Evolutionary conservation across 2,113 vertebrate species (phyloP).

Genomic region (Clarias magur): DNA sequence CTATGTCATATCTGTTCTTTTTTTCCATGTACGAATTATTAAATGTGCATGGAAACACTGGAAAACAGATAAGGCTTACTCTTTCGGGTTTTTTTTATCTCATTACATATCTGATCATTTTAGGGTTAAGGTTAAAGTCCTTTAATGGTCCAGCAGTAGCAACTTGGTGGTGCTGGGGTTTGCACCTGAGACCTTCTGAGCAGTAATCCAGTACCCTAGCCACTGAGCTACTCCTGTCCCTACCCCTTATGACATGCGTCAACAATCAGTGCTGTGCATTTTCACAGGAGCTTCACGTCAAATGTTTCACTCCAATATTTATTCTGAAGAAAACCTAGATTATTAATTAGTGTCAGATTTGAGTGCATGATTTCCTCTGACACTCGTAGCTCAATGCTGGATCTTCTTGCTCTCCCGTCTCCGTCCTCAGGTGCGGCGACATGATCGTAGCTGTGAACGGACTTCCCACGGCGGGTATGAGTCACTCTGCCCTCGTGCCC

Average conservation of each 20-base stretch:
- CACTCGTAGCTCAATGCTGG: not conserved
- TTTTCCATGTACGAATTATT: not conserved
- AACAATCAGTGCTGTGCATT: not conserved
- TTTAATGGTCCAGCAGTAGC: no score
- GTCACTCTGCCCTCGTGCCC: conserved; percentile 93
- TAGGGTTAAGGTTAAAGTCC: no score
- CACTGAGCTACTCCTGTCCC: no score
- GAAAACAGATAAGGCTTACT: not conserved
- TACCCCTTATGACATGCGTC: no score
- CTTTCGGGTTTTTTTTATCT: no score
- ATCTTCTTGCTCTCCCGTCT: conserved; percentile 2
- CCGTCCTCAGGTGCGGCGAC: conserved; percentile 86
- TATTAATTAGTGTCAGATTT: not conserved
- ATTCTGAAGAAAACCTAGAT: not conserved
- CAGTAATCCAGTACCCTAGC: no score
- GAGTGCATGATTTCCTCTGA: not conserved
- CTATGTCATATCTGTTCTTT: not conserved
- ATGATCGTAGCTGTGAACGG: conserved; percentile 98
- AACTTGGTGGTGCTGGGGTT: no score
- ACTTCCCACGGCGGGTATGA: conserved; percentile 94
- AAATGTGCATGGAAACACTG: not conserved
- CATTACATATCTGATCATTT: no score
- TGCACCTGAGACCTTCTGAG: no score
- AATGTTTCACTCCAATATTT: not conserved
- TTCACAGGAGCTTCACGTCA: not conserved